Percentiles rank a stretch among this genome's conserved stretches.
phyloP scores from a whole-genome alignment of 2,797 vertebrate genomes.

The Natrix natrix region DNA sequence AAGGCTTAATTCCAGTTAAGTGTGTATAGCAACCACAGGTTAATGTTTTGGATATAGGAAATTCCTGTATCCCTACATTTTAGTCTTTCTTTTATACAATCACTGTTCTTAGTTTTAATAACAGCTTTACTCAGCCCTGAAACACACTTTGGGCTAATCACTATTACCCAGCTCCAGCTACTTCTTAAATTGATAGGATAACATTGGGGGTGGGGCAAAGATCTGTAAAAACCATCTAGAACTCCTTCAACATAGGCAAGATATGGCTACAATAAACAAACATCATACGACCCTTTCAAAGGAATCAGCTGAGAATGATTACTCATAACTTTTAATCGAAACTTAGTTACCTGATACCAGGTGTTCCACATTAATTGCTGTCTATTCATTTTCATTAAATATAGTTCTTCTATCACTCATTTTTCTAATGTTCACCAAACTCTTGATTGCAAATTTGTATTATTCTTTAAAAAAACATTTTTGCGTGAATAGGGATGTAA shows the following conservation, averaged over 20 bases:
- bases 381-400: not conserved
- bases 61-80: not conserved
- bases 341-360: not conserved
- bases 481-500: not conserved
- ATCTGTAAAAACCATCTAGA: not conserved
- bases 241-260: not conserved
- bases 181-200: not conserved
- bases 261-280: not conserved
- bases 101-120: not conserved
- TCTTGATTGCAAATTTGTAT: not conserved
- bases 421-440: not conserved
- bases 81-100: not conserved
- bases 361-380: not conserved
- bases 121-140: not conserved
- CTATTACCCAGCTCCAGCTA: not conserved
- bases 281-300: not conserved
- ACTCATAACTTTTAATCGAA: not conserved
- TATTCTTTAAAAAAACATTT: not conserved
- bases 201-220: not conserved
- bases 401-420: not conserved
- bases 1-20: not conserved
- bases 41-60: not conserved
- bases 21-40: not conserved
- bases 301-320: not conserved
- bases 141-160: not conserved